Conservation (phyloP, 92 coral and sea anemone species). For the Ricordea florida region DNA sequence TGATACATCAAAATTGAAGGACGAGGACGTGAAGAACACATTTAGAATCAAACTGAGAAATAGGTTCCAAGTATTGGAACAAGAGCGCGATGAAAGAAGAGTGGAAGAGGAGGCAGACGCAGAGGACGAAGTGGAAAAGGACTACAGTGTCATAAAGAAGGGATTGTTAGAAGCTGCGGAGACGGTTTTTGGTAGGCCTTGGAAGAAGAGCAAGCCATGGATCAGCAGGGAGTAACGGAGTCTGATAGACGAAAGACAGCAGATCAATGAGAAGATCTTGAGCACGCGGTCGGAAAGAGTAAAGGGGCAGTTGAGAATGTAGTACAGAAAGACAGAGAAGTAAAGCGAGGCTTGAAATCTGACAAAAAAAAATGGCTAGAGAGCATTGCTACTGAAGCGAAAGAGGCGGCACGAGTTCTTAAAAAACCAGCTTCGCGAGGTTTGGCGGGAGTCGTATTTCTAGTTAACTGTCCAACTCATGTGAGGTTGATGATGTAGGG, state of each 20-base stretch:
- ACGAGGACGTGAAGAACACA: constrained; percentile 33
- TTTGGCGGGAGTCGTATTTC: no score
- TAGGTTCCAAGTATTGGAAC: constrained; percentile 23
- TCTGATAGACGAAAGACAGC: constrained; percentile 18
- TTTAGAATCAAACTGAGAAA: constrained; percentile 37
- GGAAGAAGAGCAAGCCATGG: constrained; percentile 49
- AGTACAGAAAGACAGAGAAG: constrained; percentile 37
- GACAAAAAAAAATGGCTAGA: constrained; percentile 25
- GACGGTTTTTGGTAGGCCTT: constrained; percentile 28
- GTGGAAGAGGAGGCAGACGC: neutral
- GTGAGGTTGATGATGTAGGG: no score
- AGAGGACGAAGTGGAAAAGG: constrained; percentile 3
- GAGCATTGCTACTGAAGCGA: constrained; percentile 26
- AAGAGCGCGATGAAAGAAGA: neutral
- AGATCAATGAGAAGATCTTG: neutral
- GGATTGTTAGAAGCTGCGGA: constrained; percentile 17
- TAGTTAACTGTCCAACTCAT: no score
- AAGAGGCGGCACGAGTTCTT: constrained; percentile 45
- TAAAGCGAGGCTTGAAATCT: constrained; percentile 24
- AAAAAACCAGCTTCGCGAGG: no score
- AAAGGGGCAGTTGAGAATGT: constrained; percentile 9
- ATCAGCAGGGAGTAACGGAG: constrained; percentile 13
- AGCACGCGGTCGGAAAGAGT: constrained; percentile 24
- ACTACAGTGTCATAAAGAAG: constrained; percentile 12
- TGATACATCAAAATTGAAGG: constrained; percentile 25